These are phyloP conservation scores for Telmatochromis bifrenatus DNA, from an alignment of 2,113 vertebrate genomes.

Conservation along the genomic window DNA sequence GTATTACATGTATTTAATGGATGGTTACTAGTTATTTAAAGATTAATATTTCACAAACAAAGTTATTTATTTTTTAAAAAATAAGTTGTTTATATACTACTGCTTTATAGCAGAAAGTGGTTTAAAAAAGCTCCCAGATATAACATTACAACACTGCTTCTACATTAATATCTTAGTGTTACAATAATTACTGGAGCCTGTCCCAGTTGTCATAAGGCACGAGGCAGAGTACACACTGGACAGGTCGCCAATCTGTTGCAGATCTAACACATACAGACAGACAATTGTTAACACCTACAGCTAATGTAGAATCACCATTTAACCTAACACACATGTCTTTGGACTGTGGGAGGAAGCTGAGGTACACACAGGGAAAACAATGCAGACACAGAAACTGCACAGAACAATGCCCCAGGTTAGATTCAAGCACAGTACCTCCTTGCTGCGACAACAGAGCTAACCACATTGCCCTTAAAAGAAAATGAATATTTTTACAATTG, in stretches of 20 bases:
- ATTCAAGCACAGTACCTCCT: neutral
- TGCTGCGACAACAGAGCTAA: neutral
- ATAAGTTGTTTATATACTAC: neutral
- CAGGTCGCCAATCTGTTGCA: neutral
- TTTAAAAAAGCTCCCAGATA: neutral
- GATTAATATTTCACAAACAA: neutral
- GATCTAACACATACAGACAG: neutral
- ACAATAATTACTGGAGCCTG: neutral
- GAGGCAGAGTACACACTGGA: neutral
- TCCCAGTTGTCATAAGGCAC: neutral
- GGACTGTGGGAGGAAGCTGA: neutral
- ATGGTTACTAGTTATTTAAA: neutral
- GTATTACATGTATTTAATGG: neutral
- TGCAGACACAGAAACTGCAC: neutral
- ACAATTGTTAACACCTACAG: neutral
- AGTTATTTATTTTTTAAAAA: fast-evolving
- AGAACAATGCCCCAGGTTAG: neutral
- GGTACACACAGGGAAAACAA: neutral
- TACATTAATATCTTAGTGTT: neutral
- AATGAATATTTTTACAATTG: neutral
- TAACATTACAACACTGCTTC: neutral
- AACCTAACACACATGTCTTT: neutral
- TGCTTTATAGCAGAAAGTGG: neutral
- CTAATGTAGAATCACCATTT: neutral
- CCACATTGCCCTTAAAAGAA: neutral